Percentiles rank a stretch among this genome's conserved stretches.
Conservation (phyloP, 2,797 vertebrate species). For the Syngnathus rostellatus region DNA sequence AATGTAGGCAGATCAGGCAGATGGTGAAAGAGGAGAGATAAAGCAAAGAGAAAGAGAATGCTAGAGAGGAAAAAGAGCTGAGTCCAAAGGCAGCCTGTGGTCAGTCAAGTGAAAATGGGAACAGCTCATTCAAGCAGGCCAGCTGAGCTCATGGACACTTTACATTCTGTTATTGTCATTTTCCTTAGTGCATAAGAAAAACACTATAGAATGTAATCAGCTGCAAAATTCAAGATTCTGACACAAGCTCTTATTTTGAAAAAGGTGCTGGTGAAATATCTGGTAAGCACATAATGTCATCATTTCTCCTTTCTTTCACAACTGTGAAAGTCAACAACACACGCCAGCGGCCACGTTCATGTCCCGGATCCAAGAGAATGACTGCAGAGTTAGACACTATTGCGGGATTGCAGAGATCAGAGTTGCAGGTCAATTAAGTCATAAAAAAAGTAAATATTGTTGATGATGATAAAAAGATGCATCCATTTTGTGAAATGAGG, state of each 20-base stretch:
- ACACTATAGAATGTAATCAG: not conserved
- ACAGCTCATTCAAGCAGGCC: slow-evolving; percentile 43
- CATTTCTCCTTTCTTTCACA: slow-evolving; percentile 5
- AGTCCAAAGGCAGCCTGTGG: slow-evolving; percentile 49
- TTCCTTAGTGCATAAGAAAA: not conserved
- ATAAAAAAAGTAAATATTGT: not conserved
- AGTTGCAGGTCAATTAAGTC: not conserved
- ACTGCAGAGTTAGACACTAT: slow-evolving; percentile 5
- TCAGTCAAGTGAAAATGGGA: slow-evolving; percentile 57
- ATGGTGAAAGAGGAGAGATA: slow-evolving; percentile 44
- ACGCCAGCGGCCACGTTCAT: slow-evolving; percentile 17
- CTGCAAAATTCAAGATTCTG: not conserved
- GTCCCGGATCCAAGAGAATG: slow-evolving; percentile 10
- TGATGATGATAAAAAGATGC: not conserved
- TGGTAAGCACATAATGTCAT: not conserved
- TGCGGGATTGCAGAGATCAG: slow-evolving; percentile 8
- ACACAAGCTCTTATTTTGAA: not conserved
- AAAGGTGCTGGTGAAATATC: not conserved
- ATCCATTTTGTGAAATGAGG: not conserved
- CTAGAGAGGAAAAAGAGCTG: slow-evolving; percentile 8
- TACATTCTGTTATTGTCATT: slow-evolving; percentile 27
- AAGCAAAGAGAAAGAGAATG: slow-evolving; percentile 16
- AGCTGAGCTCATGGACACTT: slow-evolving; percentile 53
- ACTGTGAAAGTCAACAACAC: slow-evolving; percentile 1
- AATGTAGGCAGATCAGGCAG: slow-evolving; percentile 53